Percentiles rank a stretch among this genome's conserved stretches.
Conservation (phyloP, 2,888 invertebrate genomes). For the Napeogenes inachia region DNA sequence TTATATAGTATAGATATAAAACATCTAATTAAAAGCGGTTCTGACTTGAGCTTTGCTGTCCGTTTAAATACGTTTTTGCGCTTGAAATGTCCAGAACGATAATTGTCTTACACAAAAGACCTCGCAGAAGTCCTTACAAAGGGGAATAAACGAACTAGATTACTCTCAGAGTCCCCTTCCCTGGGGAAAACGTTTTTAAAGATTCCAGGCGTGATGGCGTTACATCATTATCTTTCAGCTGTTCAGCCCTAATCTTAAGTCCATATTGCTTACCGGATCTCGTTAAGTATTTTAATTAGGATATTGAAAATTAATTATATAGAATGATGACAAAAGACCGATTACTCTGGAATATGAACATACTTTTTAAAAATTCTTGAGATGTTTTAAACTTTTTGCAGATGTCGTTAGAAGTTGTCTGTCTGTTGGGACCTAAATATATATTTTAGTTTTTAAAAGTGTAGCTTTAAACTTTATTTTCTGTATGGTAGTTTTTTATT, state of each 20-base stretch:
- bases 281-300: background rate
- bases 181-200: conserved; percentile 31
- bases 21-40: conserved; percentile 35
- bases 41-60: conserved; percentile 33
- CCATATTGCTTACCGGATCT: conserved; percentile 1
- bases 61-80: conserved; percentile 60
- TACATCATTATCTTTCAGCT: conserved; percentile 24
- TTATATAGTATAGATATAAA: conserved; percentile 19
- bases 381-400: too few species aligned
- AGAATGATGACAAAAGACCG: background rate
- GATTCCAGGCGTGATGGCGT: conserved; percentile 21
- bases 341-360: background rate
- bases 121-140: conserved; percentile 62
- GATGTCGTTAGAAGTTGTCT: too few species aligned
- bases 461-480: too few species aligned
- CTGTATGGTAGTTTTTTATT: too few species aligned
- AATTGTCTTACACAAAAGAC: conserved; percentile 69
- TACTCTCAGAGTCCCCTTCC: conserved; percentile 46
- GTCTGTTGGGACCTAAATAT: too few species aligned
- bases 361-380: too few species aligned
- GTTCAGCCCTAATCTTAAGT: conserved; percentile 15
- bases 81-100: conserved; percentile 56
- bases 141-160: conserved; percentile 68
- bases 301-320: background rate
- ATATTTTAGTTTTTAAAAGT: too few species aligned